A percentile compares a stretch with the other conserved stretches of the same genome.
Evolutionary conservation across 2,113 vertebrate genomes (phyloP).

Genomic region (Esox niger): DNA sequence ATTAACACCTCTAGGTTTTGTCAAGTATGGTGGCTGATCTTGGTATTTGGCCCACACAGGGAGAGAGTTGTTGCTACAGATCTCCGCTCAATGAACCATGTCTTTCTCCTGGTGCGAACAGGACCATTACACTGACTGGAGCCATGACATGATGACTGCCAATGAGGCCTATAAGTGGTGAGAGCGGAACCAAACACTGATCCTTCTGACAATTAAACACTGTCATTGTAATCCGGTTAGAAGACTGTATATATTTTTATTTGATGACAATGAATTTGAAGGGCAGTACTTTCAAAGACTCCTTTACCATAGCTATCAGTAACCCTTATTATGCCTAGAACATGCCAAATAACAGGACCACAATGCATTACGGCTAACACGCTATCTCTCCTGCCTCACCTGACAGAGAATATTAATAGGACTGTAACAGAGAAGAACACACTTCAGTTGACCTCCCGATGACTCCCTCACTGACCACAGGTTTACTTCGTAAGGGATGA

Average conservation of each 20-base stretch:
- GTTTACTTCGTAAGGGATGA: no score
- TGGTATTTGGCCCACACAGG: conserved; percentile 7
- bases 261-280: neutral
- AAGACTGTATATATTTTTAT: no score
- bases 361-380: neutral
- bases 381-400: neutral
- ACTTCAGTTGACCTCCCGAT: neutral
- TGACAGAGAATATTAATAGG: neutral
- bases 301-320: neutral
- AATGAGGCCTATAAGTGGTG: conserved; percentile 11
- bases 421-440: neutral
- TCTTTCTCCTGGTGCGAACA: neutral
- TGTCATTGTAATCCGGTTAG: neutral
- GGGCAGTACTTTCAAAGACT: neutral
- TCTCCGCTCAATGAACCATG: neutral
- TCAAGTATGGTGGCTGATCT: neutral
- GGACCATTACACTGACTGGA: neutral
- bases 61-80: neutral
- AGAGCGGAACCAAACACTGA: neutral
- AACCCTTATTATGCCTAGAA: neutral
- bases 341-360: neutral
- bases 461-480: no score
- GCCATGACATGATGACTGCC: neutral
- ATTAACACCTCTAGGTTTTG: neutral
- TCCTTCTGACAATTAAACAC: neutral